phyloP scores from a whole-genome alignment of 1,140 invertebrate genomes.

The Delia radicum region DNA sequence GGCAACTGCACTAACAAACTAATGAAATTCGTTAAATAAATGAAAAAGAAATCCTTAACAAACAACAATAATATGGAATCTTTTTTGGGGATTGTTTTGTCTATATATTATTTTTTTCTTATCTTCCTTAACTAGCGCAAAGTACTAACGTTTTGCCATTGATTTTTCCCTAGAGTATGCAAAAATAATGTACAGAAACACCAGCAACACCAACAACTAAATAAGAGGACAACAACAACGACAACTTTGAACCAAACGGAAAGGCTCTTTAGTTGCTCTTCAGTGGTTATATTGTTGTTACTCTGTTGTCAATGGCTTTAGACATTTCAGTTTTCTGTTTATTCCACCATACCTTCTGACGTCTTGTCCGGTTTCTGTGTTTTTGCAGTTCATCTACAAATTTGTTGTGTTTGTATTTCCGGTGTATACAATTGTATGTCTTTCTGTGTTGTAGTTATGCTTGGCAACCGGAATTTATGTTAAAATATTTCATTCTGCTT shows the following conservation, averaged over 20 bases:
- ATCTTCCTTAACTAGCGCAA: neutral
- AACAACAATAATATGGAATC: neutral
- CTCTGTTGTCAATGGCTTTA: neutral
- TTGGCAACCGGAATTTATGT: neutral
- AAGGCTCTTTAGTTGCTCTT: neutral
- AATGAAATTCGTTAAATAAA: neutral
- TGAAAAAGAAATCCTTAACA: too few relatives aligned
- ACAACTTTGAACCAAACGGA: neutral
- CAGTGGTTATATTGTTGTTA: neutral
- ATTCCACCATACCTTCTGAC: too few relatives aligned
- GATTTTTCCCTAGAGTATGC: neutral
- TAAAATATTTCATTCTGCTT: too few relatives aligned
- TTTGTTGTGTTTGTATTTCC: neutral
- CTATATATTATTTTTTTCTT: neutral
- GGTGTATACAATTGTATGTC: neutral
- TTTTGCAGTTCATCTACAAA: neutral
- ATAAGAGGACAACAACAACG: neutral
- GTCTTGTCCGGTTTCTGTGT: neutral
- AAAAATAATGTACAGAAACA: neutral
- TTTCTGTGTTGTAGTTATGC: neutral
- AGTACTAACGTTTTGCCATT: neutral
- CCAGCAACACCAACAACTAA: neutral
- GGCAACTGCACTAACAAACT: neutral
- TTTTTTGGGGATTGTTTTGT: neutral
- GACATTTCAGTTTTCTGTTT: neutral